A percentile compares a stretch with the other conserved stretches of the same genome.
These are phyloP conservation scores for Paratrypauchen microcephalus DNA, from an alignment of 2,797 vertebrate genomes.

Conservation along the genomic window DNA sequence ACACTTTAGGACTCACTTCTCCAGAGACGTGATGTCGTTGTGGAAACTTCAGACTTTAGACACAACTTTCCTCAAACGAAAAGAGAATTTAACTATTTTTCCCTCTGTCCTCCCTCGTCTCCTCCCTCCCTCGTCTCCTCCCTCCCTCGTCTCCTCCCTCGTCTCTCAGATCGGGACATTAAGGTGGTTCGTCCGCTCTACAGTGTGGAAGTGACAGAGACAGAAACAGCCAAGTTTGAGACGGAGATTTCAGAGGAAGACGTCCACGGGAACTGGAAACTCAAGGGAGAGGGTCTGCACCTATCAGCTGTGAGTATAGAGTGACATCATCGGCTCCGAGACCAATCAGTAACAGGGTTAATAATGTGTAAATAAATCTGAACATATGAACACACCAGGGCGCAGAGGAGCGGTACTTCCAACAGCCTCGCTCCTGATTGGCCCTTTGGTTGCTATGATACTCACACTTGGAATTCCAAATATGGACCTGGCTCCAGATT, in stretches of 20 bases:
- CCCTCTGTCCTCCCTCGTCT: background rate
- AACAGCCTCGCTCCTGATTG: no score
- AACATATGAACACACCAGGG: no score
- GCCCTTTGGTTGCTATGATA: no score
- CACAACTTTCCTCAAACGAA: no score
- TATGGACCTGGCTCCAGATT: no score
- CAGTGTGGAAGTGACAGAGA: constrained; percentile 95
- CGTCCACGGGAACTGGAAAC: constrained; percentile 92
- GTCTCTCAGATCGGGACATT: constrained; percentile 88
- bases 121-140: background rate
- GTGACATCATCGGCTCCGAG: background rate
- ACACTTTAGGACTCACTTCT: no score
- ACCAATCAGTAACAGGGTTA: background rate
- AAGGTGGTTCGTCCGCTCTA: constrained; percentile 89
- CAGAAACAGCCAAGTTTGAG: constrained; percentile 93
- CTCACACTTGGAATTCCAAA: no score
- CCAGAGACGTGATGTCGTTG: no score
- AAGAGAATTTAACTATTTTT: background rate
- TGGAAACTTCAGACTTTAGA: no score
- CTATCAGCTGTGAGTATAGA: constrained; percentile 54
- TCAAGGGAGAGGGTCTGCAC: constrained; percentile 88
- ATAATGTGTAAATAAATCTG: no score
- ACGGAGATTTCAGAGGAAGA: constrained; percentile 95
- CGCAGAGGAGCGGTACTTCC: no score
- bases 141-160: background rate